A percentile compares a stretch with the other conserved stretches of the same genome.
phyloP scores from a whole-genome alignment of 2,888 invertebrate genomes.

The Lithophane socia region DNA sequence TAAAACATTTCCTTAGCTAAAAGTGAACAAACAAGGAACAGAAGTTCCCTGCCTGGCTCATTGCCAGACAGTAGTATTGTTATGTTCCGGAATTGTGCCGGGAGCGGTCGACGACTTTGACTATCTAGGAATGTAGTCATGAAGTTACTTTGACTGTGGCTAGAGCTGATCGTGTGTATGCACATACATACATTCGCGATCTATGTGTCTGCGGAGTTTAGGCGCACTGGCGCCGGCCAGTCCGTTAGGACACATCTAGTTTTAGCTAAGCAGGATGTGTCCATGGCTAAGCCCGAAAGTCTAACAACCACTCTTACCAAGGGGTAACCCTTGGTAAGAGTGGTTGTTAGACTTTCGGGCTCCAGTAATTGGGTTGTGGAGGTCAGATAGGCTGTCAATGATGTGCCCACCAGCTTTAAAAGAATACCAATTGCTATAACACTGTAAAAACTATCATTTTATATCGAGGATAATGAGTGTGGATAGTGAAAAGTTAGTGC shows the following conservation, averaged over 20 bases:
- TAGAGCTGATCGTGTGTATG: not conserved
- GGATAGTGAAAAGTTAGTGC: not conserved
- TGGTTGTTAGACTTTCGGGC: too few species aligned
- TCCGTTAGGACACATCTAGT: not conserved
- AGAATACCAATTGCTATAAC: too few species aligned
- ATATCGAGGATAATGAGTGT: not conserved
- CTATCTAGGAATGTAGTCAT: conserved; percentile 22
- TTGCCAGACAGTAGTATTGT: conserved; percentile 62
- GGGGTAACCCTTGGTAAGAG: too few species aligned
- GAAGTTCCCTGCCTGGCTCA: conserved; percentile 50
- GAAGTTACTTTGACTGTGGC: conserved; percentile 20
- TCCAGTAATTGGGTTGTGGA: not conserved
- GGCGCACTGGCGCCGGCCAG: not conserved
- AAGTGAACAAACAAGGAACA: conserved; percentile 49
- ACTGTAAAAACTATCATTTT: not conserved
- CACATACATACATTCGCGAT: not conserved
- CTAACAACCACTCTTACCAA: not conserved
- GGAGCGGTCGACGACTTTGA: conserved; percentile 63
- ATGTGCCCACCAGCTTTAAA: not conserved
- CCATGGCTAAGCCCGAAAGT: not conserved
- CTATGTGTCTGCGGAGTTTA: conserved; percentile 12
- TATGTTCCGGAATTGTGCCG: conserved; percentile 61
- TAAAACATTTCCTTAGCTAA: conserved; percentile 18
- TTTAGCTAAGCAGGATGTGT: not conserved
- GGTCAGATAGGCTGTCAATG: not conserved